Base-by-base conservation (phyloP, 1,140 invertebrate species). In the Venturia canescens region DNA sequence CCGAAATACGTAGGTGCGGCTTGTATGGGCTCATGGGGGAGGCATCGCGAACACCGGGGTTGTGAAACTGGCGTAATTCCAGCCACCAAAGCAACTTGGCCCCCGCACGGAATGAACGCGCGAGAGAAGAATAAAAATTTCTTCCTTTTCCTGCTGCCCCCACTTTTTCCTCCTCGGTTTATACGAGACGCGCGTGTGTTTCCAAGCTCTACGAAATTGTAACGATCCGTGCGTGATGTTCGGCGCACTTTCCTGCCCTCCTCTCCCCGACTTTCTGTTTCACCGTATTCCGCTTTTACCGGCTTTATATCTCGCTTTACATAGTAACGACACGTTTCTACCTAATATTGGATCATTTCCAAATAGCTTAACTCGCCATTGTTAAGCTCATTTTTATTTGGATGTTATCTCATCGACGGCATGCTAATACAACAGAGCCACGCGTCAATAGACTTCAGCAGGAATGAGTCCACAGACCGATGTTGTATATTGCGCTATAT, bases 321-420 rank as follows among this genome's bases (percentile, higher is more conserved):
- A 69, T 69, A 6, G 66, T 69, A 31, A 34, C 66, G 27, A 27
- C 16, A 50, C 50, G 27, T 31, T 27, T 23, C 71, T 16, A 6
- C 60, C 50, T 60, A 21, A 83, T 75, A 84, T 85, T 90, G 87
- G 88, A 89, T 69, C 78, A 63, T 78, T 83, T 90, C 89, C 89
- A 89, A 90, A 87, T 87, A 87, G 84, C 80, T 86, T 82, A 87
- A 84, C 83, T 81, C 72, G 78, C 79, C 82, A 78, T 84, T 82
- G 82, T 83, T 63, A 81, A 78, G 18, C 75, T 13, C 75, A 80
- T 86, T 82, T 86, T 82, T 85, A 84, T 85, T 84, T 78, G 38
- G 1, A 78, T 67, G n/a, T 38, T 63, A 27, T 11, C n/a, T 50
- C 67, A n/a, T 79, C 26, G n/a, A 67, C 80, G 44, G 23, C 74